phyloP scores from a whole-genome alignment of 2,113 vertebrate species.

The Cavia porcellus region DNA sequence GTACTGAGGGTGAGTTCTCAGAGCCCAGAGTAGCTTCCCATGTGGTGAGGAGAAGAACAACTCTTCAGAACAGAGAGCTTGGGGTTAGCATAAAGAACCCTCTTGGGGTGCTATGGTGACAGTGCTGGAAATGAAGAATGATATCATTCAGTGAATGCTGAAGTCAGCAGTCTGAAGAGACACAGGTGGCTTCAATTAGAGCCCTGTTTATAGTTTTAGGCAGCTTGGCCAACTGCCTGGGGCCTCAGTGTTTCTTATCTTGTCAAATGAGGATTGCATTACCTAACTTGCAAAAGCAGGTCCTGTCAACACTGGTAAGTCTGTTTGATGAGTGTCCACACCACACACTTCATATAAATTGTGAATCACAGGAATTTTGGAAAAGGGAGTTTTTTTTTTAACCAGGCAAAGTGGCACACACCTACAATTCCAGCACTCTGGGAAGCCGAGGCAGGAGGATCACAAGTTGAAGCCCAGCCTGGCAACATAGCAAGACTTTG shows the following conservation, averaged over 20 bases:
- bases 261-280: not conserved
- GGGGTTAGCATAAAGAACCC: not conserved
- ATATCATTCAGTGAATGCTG: not conserved
- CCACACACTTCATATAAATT: not conserved
- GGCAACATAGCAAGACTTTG: not conserved
- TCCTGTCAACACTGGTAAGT: not conserved
- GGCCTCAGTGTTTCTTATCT: not conserved
- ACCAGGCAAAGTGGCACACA: not conserved
- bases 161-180: not conserved
- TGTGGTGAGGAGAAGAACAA: not conserved
- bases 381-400: not conserved
- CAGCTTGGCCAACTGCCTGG: not conserved
- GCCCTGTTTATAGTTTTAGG: not conserved
- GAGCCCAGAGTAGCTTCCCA: not conserved
- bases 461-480: not conserved
- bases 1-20: not conserved
- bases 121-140: not conserved
- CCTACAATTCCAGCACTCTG: not conserved
- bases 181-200: not conserved
- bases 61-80: not conserved
- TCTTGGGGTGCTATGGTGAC: not conserved
- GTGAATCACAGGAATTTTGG: not conserved
- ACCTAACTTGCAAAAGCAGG: not conserved
- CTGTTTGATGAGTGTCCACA: not conserved
- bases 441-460: not conserved